These are phyloP conservation scores for Nyctereutes procyonoides DNA, from an alignment of 2,113 vertebrate genomes.

Conservation along the genomic window DNA sequence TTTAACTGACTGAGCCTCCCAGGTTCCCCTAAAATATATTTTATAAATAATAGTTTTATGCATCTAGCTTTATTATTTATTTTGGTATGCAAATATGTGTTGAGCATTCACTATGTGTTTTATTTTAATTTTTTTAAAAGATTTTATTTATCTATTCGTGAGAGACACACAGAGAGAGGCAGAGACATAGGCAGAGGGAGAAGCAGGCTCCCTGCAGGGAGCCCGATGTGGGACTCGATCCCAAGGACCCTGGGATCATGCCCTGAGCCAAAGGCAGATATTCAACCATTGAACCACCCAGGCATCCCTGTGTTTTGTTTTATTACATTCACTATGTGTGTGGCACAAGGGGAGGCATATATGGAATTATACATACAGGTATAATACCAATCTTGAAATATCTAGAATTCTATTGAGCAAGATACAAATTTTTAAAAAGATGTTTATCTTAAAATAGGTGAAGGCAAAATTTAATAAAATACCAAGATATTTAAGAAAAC, in stretches of 20 bases:
- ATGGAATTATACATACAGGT: neutral
- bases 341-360: neutral
- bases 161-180: no score
- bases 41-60: neutral
- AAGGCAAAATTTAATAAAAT: constrained; percentile 10
- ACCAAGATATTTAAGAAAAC: neutral
- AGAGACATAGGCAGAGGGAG: no score
- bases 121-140: no score
- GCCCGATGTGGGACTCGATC: no score
- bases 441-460: neutral
- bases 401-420: neutral
- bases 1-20: no score
- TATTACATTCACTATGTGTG: neutral
- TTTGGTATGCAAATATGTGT: neutral
- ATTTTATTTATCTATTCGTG: no score
- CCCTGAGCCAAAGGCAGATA: no score
- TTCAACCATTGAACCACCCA: no score
- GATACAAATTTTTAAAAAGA: neutral
- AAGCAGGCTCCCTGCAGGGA: no score
- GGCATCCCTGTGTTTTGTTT: neutral
- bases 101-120: neutral
- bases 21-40: neutral
- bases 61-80: neutral
- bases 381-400: neutral
- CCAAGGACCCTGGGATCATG: no score